A percentile compares a stretch with the other conserved stretches of the same genome.
Conservation (phyloP, 2,113 vertebrate species). For the Petrocephalus zakoni region DNA sequence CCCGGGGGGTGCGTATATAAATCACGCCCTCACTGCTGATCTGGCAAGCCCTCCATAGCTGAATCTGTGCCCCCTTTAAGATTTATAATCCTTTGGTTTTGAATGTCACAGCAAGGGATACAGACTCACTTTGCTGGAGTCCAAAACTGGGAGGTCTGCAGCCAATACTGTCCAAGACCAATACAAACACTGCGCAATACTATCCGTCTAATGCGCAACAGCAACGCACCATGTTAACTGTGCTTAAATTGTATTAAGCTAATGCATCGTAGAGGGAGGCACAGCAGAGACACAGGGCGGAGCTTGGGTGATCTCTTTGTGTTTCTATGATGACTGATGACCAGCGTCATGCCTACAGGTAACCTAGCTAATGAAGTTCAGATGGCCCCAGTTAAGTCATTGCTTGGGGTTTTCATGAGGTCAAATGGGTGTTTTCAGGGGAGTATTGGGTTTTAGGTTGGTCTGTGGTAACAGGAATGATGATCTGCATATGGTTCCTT, state of each 20-base stretch:
- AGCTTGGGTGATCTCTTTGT: neutral
- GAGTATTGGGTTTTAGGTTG: neutral
- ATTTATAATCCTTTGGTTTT: neutral
- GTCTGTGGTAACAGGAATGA: slow-evolving; percentile 1
- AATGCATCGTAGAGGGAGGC: neutral
- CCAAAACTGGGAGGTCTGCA: neutral
- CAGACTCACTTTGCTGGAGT: neutral
- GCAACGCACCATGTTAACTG: neutral
- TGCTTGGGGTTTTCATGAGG: neutral
- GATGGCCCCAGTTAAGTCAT: neutral
- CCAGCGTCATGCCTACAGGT: neutral
- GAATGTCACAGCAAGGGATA: neutral
- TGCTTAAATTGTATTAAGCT: neutral
- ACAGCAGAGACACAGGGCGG: neutral
- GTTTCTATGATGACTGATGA: neutral
- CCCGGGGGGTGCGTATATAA: neutral
- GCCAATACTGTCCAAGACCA: neutral
- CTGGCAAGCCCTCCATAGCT: neutral
- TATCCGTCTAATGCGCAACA: neutral
- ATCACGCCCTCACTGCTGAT: neutral
- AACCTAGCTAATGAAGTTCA: neutral
- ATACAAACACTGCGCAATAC: neutral
- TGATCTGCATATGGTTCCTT: neutral
- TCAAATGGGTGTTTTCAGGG: neutral
- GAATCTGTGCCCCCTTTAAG: neutral